A percentile compares a stretch with the other conserved stretches of the same genome.
These are phyloP conservation scores for Drosophila helvetica DNA, from an alignment of 2,888 invertebrate genomes.

Conservation along the genomic window DNA sequence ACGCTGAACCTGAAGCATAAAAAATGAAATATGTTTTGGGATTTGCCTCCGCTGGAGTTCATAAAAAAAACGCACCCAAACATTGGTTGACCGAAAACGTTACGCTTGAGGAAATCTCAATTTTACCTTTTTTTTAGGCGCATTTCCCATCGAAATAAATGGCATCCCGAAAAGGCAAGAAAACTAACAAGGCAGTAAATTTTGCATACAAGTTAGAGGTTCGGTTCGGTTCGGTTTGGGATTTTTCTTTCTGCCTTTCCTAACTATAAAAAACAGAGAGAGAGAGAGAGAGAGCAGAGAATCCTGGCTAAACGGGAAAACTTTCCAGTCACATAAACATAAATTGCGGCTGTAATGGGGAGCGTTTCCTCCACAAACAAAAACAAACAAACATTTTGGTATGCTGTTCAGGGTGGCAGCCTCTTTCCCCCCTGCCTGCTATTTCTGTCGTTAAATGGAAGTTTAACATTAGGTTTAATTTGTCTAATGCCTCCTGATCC, in stretches of 20 bases:
- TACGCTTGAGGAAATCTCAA: slow-evolving; percentile 58
- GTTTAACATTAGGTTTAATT: slow-evolving; percentile 71
- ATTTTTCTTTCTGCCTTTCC: slow-evolving; percentile 44
- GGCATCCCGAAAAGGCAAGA: slow-evolving; percentile 36
- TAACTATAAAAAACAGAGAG: slow-evolving; percentile 76
- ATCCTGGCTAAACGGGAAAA: slow-evolving; percentile 45
- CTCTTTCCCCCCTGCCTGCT: not conserved
- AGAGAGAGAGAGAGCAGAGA: slow-evolving; percentile 24
- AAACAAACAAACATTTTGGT: not conserved
- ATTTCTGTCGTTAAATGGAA: slow-evolving; percentile 42
- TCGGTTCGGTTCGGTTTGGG: slow-evolving; percentile 1
- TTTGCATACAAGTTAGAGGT: slow-evolving; percentile 55
- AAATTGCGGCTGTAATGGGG: slow-evolving; percentile 75
- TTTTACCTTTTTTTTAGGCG: slow-evolving; percentile 10
- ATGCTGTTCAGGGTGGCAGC: not conserved
- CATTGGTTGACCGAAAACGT: slow-evolving; percentile 23
- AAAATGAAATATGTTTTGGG: slow-evolving; percentile 69
- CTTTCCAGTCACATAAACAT: slow-evolving; percentile 76
- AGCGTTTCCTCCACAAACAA: slow-evolving; percentile 7
- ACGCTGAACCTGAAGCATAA: slow-evolving; percentile 35
- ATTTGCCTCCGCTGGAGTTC: slow-evolving; percentile 52
- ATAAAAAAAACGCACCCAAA: slow-evolving; percentile 49
- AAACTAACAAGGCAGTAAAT: slow-evolving; percentile 65
- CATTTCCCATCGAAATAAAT: slow-evolving; percentile 50
- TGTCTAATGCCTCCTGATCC: slow-evolving; percentile 57